Evolutionary conservation across 1,140 invertebrate species (phyloP).

Genomic region (Onthophagus taurus): DNA sequence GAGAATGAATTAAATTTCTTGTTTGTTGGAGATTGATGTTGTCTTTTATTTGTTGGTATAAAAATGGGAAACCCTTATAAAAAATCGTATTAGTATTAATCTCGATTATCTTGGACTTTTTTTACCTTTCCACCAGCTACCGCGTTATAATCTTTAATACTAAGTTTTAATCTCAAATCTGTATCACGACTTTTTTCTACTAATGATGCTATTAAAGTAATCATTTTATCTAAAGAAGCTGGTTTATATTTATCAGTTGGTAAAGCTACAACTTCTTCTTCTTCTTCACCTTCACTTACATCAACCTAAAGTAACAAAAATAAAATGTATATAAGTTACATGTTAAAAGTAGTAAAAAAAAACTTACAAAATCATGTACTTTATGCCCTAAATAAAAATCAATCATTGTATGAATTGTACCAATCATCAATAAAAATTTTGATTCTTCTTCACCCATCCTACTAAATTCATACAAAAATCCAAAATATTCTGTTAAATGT

Average conservation of each 20-base stretch:
- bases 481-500: constrained; percentile 87
- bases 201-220: constrained; percentile 75
- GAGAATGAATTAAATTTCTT: constrained; percentile 80
- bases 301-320: constrained; percentile 39
- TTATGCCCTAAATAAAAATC: constrained; percentile 86
- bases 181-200: constrained; percentile 79
- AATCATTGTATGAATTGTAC: constrained; percentile 81
- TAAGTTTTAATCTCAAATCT: constrained; percentile 63
- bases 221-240: constrained; percentile 92
- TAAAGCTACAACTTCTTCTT: constrained; percentile 58
- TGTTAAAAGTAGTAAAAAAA: constrained; percentile 7
- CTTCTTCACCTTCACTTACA: constrained; percentile 72
- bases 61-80: constrained; percentile 87
- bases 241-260: constrained; percentile 72
- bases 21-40: constrained; percentile 87
- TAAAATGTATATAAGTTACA: constrained; percentile 7
- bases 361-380: constrained; percentile 50
- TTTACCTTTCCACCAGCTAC: constrained; percentile 74
- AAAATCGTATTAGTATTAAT: constrained; percentile 19
- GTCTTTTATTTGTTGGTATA: constrained; percentile 90
- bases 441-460: constrained; percentile 91
- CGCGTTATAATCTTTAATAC: constrained; percentile 67
- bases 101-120: too few relatives aligned
- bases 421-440: constrained; percentile 73
- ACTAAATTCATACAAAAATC: constrained; percentile 84